A percentile compares a stretch with the other conserved stretches of the same genome.
phyloP scores from a whole-genome alignment of 2,113 vertebrate species.

The Rattus rattus region DNA sequence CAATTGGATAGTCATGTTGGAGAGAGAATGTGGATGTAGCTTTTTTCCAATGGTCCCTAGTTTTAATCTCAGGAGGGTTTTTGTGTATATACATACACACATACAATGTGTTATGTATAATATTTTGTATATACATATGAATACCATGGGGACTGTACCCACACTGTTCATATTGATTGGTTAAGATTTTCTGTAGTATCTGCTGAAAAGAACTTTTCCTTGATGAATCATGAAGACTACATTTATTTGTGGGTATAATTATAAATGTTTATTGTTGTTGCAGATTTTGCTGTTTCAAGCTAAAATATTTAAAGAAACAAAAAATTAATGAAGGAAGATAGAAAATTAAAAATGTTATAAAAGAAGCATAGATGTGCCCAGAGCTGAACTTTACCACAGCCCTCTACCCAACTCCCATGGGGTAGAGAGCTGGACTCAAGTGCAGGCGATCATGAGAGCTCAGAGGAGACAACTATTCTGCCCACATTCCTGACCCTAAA shows the following conservation, averaged over 20 bases:
- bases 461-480: too few relatives aligned
- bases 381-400: too few relatives aligned
- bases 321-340: background rate
- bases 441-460: too few relatives aligned
- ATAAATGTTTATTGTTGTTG: background rate
- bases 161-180: background rate
- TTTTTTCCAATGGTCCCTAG: background rate
- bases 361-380: too few relatives aligned
- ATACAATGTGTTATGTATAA: background rate
- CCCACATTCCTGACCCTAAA: too few relatives aligned
- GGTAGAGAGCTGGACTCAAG: too few relatives aligned
- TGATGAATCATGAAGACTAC: background rate
- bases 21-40: background rate
- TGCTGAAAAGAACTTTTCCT: background rate
- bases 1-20: background rate
- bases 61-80: background rate
- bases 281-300: background rate
- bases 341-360: background rate
- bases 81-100: background rate
- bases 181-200: background rate
- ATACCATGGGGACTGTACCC: background rate
- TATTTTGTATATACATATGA: background rate
- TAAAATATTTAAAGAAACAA: background rate
- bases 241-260: background rate
- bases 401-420: too few relatives aligned